Conservation (phyloP, 2,888 invertebrate species). For the Spodoptera exigua region DNA sequence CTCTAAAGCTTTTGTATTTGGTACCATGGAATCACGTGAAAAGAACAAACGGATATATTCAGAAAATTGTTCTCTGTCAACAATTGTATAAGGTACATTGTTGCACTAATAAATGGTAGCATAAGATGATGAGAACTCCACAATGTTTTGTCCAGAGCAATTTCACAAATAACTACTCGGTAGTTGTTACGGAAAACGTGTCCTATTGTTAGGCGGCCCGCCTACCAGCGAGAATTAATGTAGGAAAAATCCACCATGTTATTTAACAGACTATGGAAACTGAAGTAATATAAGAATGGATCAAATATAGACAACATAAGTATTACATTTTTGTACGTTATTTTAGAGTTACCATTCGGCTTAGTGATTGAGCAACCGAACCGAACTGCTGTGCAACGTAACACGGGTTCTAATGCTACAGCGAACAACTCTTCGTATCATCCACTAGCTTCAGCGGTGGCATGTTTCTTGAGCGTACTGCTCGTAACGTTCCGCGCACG, state of each 20-base stretch:
- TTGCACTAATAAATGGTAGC: constrained; percentile 6
- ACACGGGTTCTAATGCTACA: no score
- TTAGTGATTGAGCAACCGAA: no score
- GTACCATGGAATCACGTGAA: constrained; percentile 1
- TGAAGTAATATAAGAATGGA: no score
- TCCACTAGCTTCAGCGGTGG: no score
- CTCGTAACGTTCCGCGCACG: no score
- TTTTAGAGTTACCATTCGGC: no score
- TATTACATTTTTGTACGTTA: no score
- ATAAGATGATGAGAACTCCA: constrained; percentile 16
- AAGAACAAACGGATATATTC: constrained; percentile 10
- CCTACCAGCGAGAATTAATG: constrained; percentile 17
- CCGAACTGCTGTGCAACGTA: no score
- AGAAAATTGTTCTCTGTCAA: constrained; percentile 18
- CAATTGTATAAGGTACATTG: constrained; percentile 25
- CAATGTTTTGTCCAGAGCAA: constrained; percentile 19
- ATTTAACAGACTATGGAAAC: neutral
- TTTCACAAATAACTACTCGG: constrained; percentile 29
- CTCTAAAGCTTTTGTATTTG: neutral
- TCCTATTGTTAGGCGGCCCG: constrained; percentile 25
- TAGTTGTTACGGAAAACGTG: constrained; percentile 20
- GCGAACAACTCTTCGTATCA: no score
- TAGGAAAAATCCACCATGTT: constrained; percentile 18
- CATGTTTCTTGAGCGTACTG: no score
- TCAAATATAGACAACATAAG: no score